Conservation (phyloP, 1,140 invertebrate species). For the Bombus confusus region DNA sequence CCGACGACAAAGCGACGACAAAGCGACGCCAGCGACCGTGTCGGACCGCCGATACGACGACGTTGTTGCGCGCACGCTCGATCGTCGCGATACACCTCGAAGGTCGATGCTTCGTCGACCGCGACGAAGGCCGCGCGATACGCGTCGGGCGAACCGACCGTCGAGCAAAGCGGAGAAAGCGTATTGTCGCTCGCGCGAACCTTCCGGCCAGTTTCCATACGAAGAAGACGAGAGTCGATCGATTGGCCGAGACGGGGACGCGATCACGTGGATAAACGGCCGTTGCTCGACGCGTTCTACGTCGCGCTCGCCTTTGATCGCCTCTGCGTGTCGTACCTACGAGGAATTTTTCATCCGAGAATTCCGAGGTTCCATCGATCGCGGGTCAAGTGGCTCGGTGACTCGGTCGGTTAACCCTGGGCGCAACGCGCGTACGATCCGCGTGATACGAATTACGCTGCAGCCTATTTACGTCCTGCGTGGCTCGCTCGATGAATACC, state of each 20-base stretch:
- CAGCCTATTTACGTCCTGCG: conserved; percentile 39
- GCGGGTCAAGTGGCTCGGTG: conserved; percentile 67
- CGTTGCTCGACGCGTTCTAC: not conserved
- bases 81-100: conserved; percentile 66
- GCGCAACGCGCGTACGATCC: conserved; percentile 58
- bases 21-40: conserved; percentile 63
- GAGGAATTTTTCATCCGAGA: conserved; percentile 58
- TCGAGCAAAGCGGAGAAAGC: not conserved
- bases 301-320: conserved; percentile 19
- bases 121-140: too few species aligned
- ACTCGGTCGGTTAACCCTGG: conserved; percentile 62
- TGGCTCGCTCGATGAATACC: conserved; percentile 12
- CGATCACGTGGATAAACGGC: not conserved
- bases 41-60: conserved; percentile 51
- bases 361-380: conserved; percentile 73
- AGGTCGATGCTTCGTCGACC: too few species aligned
- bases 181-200: not conserved
- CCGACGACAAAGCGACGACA: conserved; percentile 69
- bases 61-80: conserved; percentile 68
- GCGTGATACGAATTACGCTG: conserved; percentile 60
- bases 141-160: too few species aligned
- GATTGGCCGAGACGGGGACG: not conserved
- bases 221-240: not conserved
- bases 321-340: conserved; percentile 16
- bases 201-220: too few species aligned